These are phyloP conservation scores for Sinelater perroti DNA, from an alignment of 2,888 invertebrate species.

Conservation along the genomic window DNA sequence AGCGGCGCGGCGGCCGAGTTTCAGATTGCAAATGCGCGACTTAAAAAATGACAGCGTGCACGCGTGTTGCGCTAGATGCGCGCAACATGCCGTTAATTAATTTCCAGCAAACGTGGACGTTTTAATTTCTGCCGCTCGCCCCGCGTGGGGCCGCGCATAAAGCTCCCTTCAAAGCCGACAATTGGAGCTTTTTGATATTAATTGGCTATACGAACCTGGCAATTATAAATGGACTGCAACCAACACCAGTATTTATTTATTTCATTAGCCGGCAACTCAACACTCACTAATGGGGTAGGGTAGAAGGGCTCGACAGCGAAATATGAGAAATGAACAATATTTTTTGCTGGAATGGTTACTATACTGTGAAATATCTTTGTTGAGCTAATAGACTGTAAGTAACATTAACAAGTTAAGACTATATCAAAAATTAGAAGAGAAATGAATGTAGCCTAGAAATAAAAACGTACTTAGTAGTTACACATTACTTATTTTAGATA, in stretches of 20 bases:
- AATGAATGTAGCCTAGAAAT: too few species aligned
- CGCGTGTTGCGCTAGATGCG: neutral
- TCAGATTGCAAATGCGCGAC: neutral
- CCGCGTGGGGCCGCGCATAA: constrained; percentile 11
- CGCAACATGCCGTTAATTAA: neutral
- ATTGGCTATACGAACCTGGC: constrained; percentile 42
- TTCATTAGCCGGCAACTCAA: constrained; percentile 13
- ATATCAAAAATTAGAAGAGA: too few species aligned
- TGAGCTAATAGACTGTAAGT: too few species aligned
- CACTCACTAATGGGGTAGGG: too few species aligned
- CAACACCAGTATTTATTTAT: constrained; percentile 14
- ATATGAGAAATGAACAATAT: too few species aligned
- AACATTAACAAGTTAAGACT: too few species aligned
- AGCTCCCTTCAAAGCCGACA: constrained; percentile 26
- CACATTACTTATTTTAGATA: too few species aligned
- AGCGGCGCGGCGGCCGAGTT: neutral
- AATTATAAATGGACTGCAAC: constrained; percentile 21
- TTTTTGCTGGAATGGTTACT: too few species aligned
- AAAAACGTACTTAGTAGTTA: too few species aligned
- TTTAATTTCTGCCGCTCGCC: constrained; percentile 22
- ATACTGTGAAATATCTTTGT: too few species aligned
- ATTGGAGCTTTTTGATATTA: constrained; percentile 43
- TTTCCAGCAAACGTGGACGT: neutral
- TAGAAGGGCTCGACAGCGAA: too few species aligned
- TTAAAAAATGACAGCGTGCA: neutral